Base-by-base conservation (phyloP, 2,797 vertebrate species). In the Scolopax rusticola region DNA sequence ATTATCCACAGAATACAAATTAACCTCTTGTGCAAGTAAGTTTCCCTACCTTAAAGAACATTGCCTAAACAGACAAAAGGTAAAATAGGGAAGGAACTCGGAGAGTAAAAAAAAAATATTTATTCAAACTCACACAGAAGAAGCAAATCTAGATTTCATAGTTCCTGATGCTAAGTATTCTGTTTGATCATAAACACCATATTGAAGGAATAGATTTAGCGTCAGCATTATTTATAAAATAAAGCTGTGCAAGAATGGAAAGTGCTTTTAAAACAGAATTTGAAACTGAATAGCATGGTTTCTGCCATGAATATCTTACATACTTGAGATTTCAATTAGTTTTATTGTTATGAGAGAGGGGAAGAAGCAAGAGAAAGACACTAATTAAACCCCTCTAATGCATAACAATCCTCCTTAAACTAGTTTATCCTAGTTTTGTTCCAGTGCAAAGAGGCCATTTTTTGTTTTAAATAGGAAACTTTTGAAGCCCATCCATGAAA, bases 261-360 rank as follows among this genome's bases (percentile, higher is more conserved):
- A 60, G 20, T 43, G 30, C 4, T 87, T 95, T 87, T 77, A 80
- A 93, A 85, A 57, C 10, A 68, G 45, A 78, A 64, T 70, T 83
- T 61, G 38, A 92, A 83, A 81, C 11, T n/a, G 45, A 89, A 85
- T 12, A 84, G 2, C 1, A 0, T 36, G 19, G 74, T 78, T 87
- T 96, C 40, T 88, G 36, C 14, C 41, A 43, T 11, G 4, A 86
- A 56, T n/a, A 56, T 19, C 8, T 79, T 47, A 59, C 11, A 59
- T 50, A 38, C 25, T 15, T 59, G 40, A 63, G 36, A 86, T 84
- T 93, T 85, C 81, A 93, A 25, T 77, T 93, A 91, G 73, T 87
- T 96, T 92, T 94, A 59, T 83, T 94, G 17, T 60, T 86, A 33
- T 43, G 25, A 91, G 24, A 81, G 25, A 63, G 48, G 48, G 33